These are phyloP conservation scores for Psittacus erithacus DNA, from an alignment of 2,113 vertebrate genomes.

Conservation along the genomic window DNA sequence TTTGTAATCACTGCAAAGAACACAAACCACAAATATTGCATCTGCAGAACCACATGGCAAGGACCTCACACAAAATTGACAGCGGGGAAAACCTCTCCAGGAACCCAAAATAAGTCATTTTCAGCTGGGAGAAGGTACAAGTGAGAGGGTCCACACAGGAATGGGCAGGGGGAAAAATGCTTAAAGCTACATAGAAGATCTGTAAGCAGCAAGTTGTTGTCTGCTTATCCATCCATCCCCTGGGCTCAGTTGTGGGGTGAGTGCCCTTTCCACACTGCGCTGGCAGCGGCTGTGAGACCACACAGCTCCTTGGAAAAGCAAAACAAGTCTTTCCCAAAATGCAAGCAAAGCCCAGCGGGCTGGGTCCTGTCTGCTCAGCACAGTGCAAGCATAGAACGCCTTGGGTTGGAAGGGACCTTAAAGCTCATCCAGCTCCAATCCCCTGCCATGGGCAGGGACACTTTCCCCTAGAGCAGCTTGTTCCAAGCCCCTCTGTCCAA, in stretches of 20 bases:
- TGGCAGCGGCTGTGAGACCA: background rate
- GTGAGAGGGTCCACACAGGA: background rate
- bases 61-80: rapidly evolving
- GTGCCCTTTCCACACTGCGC: background rate
- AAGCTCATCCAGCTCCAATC: background rate
- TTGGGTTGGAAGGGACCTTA: background rate
- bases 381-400: background rate
- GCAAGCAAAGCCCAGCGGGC: background rate
- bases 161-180: rapidly evolving
- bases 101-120: background rate
- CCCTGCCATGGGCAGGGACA: background rate
- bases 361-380: background rate
- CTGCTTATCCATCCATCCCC: background rate
- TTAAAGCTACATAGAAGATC: background rate
- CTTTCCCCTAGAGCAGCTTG: background rate
- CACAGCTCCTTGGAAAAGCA: background rate
- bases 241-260: background rate
- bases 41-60: background rate
- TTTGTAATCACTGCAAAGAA: background rate
- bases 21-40: background rate
- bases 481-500: no score
- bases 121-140: background rate
- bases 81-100: background rate
- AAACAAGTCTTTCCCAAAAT: background rate
- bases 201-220: background rate